Evolutionary conservation across 2,797 vertebrate species (phyloP), one percentile per base, ranked within the genome.

Genomic region (Macropodus opercularis): DNA sequence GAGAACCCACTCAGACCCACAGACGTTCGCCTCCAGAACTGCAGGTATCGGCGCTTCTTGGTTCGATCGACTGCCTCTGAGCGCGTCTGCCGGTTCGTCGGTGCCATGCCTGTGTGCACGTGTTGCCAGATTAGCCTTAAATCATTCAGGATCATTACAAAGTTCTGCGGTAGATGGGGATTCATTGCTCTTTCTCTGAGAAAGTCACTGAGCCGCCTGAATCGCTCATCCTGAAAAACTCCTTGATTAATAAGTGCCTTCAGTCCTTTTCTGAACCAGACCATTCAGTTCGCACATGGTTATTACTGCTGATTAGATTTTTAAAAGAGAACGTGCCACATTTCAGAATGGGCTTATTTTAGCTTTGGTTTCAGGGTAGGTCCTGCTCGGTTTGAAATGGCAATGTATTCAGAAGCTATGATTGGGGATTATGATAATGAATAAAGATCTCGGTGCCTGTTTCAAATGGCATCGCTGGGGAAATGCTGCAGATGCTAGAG

Each of bases 371-470:
- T 71, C 31, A 18, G 36, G 47, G 36, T 40, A 32, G 4, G 65
- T 5, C 52, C 24, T 32, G 27, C 43, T n/a, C 27, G 57, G 22
- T 36, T 56, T 66, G 61, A 71, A 81, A 82, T 74, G 75, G 56
- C 64, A 70, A 48, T 49, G 34, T 69, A 69, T 77, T 75, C 52
- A 69, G 23, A 36, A 54, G 48, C 58, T 43, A 38, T 58, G 54
- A 67, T 50, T 44, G 36, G 43, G 68, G 78, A 72, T 78, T 75
- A 70, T 60, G 56, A 63, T 76, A 48, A 85, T 70, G 74, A 78
- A 69, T 62, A 57, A 62, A 61, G 63, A 77, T 75, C 65, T 69
- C 21, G 36, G 48, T 10, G 36, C 15, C 26, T 15, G 53, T 66
- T 74, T 69, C 53, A 72, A 70, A 77, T 74, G 82, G 64, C 79